Evolutionary conservation across 2,113 vertebrate genomes (phyloP), one percentile per base, ranked within the genome.

Genomic region (Okapia johnstoni): DNA sequence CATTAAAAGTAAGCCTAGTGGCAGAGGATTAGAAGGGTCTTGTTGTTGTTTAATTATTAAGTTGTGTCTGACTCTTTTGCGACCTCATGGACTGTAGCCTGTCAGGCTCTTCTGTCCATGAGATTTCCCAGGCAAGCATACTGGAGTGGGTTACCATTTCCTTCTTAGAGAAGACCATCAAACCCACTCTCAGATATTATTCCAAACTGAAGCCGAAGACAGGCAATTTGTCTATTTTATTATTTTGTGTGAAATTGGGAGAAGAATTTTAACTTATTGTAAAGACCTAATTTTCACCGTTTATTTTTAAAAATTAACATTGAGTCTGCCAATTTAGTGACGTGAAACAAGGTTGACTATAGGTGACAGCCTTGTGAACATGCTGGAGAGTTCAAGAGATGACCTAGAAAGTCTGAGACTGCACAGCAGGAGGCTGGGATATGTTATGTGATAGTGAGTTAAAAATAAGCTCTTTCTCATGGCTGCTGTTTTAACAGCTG

Each of bases 221-320:
- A 54, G 21, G n/a, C 66, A 21, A 85, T 79, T 93, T 88, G 13
- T 93, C 94, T 90, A 61, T 85, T 94, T 81, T 88, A 79, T 88
- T 63, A 92, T 48, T 92, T 81, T 94, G 11, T 36, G 70, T 89
- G 3, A 54, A 86, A 85, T 33, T 86, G 25, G 30, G 57, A 92
- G 28, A 80, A 61, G 13, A 95, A 84, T 58, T 66, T 90, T 89
- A 73, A 87, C n/a, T 84, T 94, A 61, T 25, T 94, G 1, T 76
- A 50, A 55, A 70, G 15, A 85, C 52, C 10, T 79, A 11, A 88
- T 54, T 96, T 93, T 88, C 28, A 94, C 25, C 6, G 70, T 83
- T 83, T 61, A 55, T 85, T 61, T 33, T 33, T 21, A 92, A 93
- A 85, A 61, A 46, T 77, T 48, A 81, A n/a, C 25, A 36, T 25